Conservation (phyloP, 2,113 vertebrate species). For the Leptobrachium leishanense region DNA sequence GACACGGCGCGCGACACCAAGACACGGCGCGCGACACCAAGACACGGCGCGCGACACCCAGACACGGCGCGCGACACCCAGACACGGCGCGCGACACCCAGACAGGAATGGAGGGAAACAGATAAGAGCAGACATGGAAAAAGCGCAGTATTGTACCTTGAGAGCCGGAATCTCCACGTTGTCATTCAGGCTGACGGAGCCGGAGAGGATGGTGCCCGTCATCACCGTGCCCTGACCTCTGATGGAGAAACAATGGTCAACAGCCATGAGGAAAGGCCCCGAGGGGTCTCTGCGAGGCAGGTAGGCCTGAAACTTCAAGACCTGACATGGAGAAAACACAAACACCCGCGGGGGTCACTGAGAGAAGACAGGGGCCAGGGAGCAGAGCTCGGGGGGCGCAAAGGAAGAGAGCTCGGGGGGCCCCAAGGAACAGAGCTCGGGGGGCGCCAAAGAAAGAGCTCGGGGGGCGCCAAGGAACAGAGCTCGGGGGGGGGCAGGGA, state of each 20-base stretch:
- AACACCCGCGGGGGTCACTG: slow-evolving; percentile 39
- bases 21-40: no score
- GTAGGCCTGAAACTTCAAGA: slow-evolving; percentile 87
- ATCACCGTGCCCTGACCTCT: slow-evolving; percentile 96
- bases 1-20: no score
- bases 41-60: no score
- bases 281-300: slow-evolving; percentile 84
- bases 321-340: slow-evolving; percentile 65
- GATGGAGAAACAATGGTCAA: slow-evolving; percentile 98
- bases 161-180: slow-evolving; percentile 92
- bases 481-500: no score
- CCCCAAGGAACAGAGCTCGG: no score
- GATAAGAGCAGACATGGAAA: no score
- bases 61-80: no score
- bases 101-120: no score
- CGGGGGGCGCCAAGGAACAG: no score
- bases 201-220: slow-evolving; percentile 95
- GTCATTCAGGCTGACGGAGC: slow-evolving; percentile 86
- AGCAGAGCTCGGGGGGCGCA: background rate
- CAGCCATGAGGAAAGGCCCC: slow-evolving; percentile 90
- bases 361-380: background rate
- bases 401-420: no score
- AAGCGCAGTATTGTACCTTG: slow-evolving; percentile 71
- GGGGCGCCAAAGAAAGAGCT: no score
- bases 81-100: no score